These are phyloP conservation scores for Epinotia bilunana DNA, from an alignment of 2,888 invertebrate genomes.

Conservation along the genomic window DNA sequence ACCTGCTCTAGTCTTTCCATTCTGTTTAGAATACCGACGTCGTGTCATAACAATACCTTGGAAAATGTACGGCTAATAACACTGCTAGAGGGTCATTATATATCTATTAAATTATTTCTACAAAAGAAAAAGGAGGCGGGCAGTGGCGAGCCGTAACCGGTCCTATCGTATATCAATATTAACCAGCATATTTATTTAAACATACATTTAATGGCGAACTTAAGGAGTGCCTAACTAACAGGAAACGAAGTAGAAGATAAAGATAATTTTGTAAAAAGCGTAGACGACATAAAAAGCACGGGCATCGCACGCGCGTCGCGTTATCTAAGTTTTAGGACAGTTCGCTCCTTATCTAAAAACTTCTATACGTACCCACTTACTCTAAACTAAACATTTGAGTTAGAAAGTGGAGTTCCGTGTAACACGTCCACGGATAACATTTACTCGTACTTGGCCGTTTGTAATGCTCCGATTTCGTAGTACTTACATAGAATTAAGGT, in stretches of 20 bases:
- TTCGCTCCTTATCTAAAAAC: slow-evolving; percentile 76
- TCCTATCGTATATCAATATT: slow-evolving; percentile 38
- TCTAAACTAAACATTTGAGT: slow-evolving; percentile 79
- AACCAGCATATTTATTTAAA: slow-evolving; percentile 33
- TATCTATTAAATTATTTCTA: slow-evolving; percentile 28
- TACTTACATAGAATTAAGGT: slow-evolving; percentile 62
- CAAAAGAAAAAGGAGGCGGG: slow-evolving; percentile 25
- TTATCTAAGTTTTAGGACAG: slow-evolving; percentile 76
- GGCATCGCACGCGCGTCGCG: slow-evolving; percentile 62
- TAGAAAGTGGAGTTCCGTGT: slow-evolving; percentile 84
- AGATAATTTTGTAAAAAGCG: slow-evolving; percentile 73
- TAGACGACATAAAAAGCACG: slow-evolving; percentile 58
- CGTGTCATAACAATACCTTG: slow-evolving; percentile 14
- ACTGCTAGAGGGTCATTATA: slow-evolving; percentile 18
- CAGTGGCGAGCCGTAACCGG: slow-evolving; percentile 13
- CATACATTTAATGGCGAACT: slow-evolving; percentile 49
- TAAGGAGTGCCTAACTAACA: slow-evolving; percentile 64
- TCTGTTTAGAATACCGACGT: slow-evolving; percentile 28
- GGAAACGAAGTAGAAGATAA: slow-evolving; percentile 67
- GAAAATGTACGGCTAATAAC: slow-evolving; percentile 9
- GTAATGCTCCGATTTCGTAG: slow-evolving; percentile 71
- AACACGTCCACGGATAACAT: slow-evolving; percentile 75
- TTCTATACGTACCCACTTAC: slow-evolving; percentile 71
- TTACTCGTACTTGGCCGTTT: slow-evolving; percentile 70
- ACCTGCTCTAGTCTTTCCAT: slow-evolving; percentile 16